Evolutionary conservation across 2,113 vertebrate genomes (phyloP), one percentile per base, ranked within the genome.

Genomic region (Macaca mulatta): DNA sequence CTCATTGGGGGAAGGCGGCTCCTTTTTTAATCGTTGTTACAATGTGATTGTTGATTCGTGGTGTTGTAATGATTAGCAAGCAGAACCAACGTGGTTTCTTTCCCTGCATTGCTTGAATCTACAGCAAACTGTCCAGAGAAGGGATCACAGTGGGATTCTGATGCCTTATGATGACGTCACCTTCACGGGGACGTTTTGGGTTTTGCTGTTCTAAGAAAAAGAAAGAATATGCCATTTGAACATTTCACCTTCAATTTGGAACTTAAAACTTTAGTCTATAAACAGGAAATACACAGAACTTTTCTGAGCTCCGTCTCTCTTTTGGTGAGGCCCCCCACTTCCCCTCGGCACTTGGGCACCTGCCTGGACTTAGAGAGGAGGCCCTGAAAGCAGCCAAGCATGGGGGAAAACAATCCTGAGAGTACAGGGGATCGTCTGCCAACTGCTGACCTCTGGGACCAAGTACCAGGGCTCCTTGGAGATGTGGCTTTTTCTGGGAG

Each of bases 401-500:
- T 32, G 27, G 2, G 2, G 61, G 52, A 27, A 48, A n/a, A 16
- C 23, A 3, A 2, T 32, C 23, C 70, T 69, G 40, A 13, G 30
- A 16, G 10, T 40, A n/a, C 74, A 57, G 4, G 45, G 30, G 10
- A 35, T 57, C 2, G 1, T 12, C 13, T 9, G 6, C 13, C 6
- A 1, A 25, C 4, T 40, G 14, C 38, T 38, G 8, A 6, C 43
- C 75, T 55, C 18, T 10, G 43, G 16, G 87, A 25, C 35, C 32
- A 35, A 50, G n/a, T 20, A n/a, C 50, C 25, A 23, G 61, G 61
- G 27, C 61, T 64, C 61, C 5, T 2, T 64, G 27, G 61, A 64
- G 61, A 32, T 2, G 0, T 32, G 61, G 57, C 25, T 12, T 90
- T 97, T 92, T 80, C 61, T 75, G 89, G 64, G 48, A 98, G 57